A percentile compares a stretch with the other conserved stretches of the same genome.
Evolutionary conservation across 2,888 invertebrate species (phyloP).

Genomic region (Craniophora ligustri): DNA sequence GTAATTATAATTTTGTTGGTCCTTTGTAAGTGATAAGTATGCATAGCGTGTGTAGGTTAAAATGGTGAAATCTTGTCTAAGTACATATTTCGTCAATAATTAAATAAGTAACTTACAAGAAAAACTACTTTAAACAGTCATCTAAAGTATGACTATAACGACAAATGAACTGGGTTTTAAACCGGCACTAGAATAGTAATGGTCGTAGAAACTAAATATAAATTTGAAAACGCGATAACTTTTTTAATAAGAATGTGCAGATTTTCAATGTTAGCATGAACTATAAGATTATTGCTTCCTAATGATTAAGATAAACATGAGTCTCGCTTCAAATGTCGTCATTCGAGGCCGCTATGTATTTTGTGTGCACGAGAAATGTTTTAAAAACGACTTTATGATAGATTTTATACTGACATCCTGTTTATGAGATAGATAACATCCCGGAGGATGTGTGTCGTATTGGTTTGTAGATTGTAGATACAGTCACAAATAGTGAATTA

Average conservation of each 20-base stretch:
- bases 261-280: constrained; percentile 30
- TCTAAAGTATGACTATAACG: constrained; percentile 12
- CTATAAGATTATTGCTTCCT: constrained; percentile 51
- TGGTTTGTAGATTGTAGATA: constrained; percentile 7
- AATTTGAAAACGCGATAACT: constrained; percentile 29
- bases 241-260: constrained; percentile 29
- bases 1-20: constrained; percentile 54
- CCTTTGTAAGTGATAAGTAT: constrained; percentile 15
- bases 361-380: constrained; percentile 24
- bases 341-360: constrained; percentile 25
- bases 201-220: constrained; percentile 29
- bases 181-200: constrained; percentile 37
- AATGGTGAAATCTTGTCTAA: background rate
- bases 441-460: constrained; percentile 9
- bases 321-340: constrained; percentile 44
- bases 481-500: constrained; percentile 7
- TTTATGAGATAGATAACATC: constrained; percentile 20
- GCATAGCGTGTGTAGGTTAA: too few relatives aligned
- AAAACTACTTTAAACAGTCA: too few relatives aligned
- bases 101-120: background rate
- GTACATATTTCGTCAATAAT: background rate
- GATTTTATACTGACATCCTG: constrained; percentile 18
- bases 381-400: constrained; percentile 21
- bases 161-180: constrained; percentile 32
- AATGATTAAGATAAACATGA: constrained; percentile 49